Evolutionary conservation across 2,113 vertebrate species (phyloP).

Genomic region (Hyaena hyaena): DNA sequence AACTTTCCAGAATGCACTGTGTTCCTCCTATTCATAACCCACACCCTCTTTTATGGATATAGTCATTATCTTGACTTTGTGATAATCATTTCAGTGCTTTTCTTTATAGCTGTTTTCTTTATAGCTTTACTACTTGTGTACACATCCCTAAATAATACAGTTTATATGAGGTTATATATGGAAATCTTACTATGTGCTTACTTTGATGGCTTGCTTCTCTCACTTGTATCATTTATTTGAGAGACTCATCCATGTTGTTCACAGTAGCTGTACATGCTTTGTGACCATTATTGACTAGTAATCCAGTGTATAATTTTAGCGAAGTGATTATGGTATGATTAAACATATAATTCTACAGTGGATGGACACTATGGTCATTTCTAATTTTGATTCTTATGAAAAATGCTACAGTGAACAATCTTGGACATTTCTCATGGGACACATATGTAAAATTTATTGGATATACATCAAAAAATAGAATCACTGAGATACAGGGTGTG

Average conservation of each 20-base stretch:
- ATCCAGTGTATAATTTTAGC: neutral
- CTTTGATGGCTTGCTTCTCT: neutral
- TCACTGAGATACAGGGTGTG: neutral
- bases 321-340: neutral
- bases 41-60: neutral
- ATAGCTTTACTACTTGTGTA: neutral
- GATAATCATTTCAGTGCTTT: neutral
- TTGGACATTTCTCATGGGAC: neutral
- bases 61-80: neutral
- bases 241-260: neutral
- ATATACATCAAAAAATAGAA: neutral
- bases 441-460: neutral
- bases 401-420: neutral
- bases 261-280: neutral
- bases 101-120: neutral
- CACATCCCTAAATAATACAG: neutral
- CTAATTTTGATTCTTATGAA: neutral
- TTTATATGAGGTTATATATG: neutral
- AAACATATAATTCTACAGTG: neutral
- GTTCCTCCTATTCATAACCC: neutral
- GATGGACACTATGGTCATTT: neutral
- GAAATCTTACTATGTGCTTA: neutral
- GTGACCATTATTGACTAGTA: neutral
- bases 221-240: neutral
- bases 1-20: neutral